phyloP scores from a whole-genome alignment of 2,797 vertebrate genomes.

The Brachymystax lenok region DNA sequence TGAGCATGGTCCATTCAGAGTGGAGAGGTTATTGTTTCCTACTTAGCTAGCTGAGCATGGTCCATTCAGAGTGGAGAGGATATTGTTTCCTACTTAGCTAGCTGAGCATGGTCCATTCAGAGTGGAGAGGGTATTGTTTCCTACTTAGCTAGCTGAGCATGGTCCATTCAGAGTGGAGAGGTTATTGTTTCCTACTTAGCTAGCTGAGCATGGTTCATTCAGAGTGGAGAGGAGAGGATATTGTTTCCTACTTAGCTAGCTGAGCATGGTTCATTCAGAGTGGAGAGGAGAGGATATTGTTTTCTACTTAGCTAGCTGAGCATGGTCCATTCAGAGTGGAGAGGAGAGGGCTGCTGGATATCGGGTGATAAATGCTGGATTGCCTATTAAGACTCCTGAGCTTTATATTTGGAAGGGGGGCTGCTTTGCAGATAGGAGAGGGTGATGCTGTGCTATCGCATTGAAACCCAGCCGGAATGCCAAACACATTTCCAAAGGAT shows the following conservation, averaged over 20 bases:
- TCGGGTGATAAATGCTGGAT: constrained; percentile 43
- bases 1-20: constrained; percentile 8
- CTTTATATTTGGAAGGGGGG: constrained; percentile 14
- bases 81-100: background rate
- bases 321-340: constrained; percentile 4
- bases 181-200: background rate
- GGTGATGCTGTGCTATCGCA: constrained; percentile 15
- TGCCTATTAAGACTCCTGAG: constrained; percentile 41
- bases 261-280: background rate
- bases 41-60: background rate
- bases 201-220: background rate
- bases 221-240: background rate
- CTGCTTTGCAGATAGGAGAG: background rate
- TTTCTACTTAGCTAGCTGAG: constrained; percentile 44
- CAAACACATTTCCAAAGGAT: constrained; percentile 59
- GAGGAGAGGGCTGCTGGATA: constrained; percentile 23
- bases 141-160: background rate
- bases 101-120: background rate
- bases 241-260: background rate
- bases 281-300: background rate
- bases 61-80: background rate
- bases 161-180: background rate
- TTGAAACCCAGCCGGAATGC: constrained; percentile 42
- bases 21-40: background rate
- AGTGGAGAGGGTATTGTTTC: background rate